Conservation (phyloP, 1,140 invertebrate genomes). For the Calephelis nemesis region DNA sequence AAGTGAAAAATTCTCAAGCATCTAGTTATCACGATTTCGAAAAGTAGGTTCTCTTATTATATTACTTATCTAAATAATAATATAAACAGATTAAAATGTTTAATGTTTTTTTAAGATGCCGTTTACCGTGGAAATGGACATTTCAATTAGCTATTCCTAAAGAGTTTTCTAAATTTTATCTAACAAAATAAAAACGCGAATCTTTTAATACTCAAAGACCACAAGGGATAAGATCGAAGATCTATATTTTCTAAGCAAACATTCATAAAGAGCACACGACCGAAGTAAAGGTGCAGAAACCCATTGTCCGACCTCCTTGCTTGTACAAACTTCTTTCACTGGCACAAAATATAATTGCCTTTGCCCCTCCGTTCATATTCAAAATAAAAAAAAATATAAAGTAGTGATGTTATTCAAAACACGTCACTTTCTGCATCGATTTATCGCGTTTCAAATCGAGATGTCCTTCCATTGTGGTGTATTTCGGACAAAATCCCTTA, state of each 20-base stretch:
- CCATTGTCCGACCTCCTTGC: constrained; percentile 55
- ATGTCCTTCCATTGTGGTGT: constrained; percentile 48
- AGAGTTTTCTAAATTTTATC: too few relatives aligned
- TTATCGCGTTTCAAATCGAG: constrained; percentile 59
- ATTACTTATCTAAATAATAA: too few relatives aligned
- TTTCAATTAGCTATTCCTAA: too few relatives aligned
- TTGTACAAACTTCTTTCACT: constrained; percentile 47
- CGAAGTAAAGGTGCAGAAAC: constrained; percentile 49
- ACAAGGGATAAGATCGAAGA: constrained; percentile 38
- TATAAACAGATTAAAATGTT: too few relatives aligned
- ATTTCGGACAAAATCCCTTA: constrained; percentile 56
- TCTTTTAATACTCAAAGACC: background rate
- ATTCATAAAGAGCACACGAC: constrained; percentile 50
- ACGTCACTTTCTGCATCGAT: constrained; percentile 67
- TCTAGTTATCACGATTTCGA: too few relatives aligned
- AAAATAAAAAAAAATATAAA: constrained; percentile 49
- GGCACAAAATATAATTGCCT: constrained; percentile 68
- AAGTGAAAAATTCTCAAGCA: too few relatives aligned
- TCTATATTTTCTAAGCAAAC: constrained; percentile 54
- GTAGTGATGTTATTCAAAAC: constrained; percentile 67
- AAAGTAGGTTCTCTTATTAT: too few relatives aligned
- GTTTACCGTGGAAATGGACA: too few relatives aligned
- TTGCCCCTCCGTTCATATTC: constrained; percentile 47
- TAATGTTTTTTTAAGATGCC: too few relatives aligned
- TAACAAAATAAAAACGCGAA: background rate